Evolutionary conservation across 2,888 invertebrate species (phyloP).

Genomic region (Spodoptera picta): DNA sequence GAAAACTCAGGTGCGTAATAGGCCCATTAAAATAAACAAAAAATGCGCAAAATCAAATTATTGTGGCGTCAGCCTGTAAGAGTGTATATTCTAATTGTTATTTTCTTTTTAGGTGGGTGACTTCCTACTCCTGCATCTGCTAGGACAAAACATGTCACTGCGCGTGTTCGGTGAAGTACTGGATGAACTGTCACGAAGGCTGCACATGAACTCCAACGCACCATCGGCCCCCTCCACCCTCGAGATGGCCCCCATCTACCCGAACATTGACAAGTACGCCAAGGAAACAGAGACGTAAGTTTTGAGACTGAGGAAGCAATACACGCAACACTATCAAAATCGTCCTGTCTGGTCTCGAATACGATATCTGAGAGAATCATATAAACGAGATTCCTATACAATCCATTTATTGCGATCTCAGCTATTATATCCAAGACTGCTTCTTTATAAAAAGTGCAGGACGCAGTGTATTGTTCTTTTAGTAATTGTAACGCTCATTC

Average conservation of each 20-base stretch:
- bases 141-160: conserved; percentile 96
- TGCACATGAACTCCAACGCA: conserved; percentile 92
- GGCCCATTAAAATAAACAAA: not conserved
- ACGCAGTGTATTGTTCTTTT: conserved; percentile 48
- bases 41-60: too few species aligned
- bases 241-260: conserved; percentile 96
- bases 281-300: conserved; percentile 95
- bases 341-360: conserved; percentile 45
- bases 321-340: conserved; percentile 38
- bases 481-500: conserved; percentile 54
- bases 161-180: conserved; percentile 94
- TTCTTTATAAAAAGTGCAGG: conserved; percentile 24
- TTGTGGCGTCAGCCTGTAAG: too few species aligned
- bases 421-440: conserved; percentile 50
- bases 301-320: conserved; percentile 53
- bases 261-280: conserved; percentile 92
- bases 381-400: conserved; percentile 51
- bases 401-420: conserved; percentile 35
- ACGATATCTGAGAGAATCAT: conserved; percentile 38
- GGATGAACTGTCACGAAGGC: conserved; percentile 92
- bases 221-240: conserved; percentile 96
- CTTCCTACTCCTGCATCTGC: conserved; percentile 93
- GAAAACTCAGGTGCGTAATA: conserved; percentile 92
- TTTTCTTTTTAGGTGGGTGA: conserved; percentile 92
- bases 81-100: too few species aligned